phyloP scores from a whole-genome alignment of 37 sponge, comb jelly and placozoan species.

The Axinella damicornis region DNA sequence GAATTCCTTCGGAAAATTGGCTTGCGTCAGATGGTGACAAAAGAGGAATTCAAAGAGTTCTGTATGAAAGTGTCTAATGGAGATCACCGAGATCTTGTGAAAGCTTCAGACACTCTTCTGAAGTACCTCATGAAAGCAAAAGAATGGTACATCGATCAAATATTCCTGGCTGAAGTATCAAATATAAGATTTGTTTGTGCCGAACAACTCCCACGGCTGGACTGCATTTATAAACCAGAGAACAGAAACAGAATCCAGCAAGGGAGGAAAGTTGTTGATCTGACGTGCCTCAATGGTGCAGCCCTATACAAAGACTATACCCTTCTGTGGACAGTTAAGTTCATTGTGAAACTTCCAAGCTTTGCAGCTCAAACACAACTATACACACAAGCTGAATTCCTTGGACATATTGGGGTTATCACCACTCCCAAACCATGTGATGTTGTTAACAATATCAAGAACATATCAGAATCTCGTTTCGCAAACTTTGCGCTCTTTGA shows the following conservation, averaged over 20 bases:
- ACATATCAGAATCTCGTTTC: constrained; percentile 24
- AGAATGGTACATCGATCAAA: neutral
- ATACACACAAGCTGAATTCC: too few relatives aligned
- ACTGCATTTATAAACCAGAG: neutral
- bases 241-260: neutral
- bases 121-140: neutral
- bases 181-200: neutral
- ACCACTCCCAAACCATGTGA: neutral
- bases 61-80: neutral
- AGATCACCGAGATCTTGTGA: neutral
- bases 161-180: neutral
- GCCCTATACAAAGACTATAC: neutral
- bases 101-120: neutral
- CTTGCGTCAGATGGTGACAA: neutral
- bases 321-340: constrained; percentile 23
- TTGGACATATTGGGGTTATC: neutral
- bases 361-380: neutral
- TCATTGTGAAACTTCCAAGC: constrained; percentile 16
- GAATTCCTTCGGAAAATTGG: neutral
- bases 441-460: constrained; percentile 19
- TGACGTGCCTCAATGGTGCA: constrained; percentile 10
- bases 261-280: neutral
- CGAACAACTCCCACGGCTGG: neutral
- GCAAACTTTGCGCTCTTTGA: constrained; percentile 19
- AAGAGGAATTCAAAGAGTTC: neutral